phyloP scores from a whole-genome alignment of 2,888 invertebrate genomes.

The Thera britannica region DNA sequence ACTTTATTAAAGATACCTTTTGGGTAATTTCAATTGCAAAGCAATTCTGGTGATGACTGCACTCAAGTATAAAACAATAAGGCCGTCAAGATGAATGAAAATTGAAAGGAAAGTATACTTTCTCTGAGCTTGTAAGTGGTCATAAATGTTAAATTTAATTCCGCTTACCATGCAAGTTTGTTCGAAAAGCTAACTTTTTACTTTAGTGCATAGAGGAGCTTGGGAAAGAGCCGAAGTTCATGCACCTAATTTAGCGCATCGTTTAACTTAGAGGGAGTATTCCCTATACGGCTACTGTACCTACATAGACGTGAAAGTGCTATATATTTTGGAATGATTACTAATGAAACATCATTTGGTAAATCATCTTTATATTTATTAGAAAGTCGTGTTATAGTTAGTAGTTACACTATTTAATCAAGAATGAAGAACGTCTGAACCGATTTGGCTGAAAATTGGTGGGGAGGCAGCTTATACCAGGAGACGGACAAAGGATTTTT shows the following conservation, averaged over 20 bases:
- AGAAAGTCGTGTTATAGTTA: too few species aligned
- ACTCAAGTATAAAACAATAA: conserved; percentile 33
- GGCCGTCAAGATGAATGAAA: conserved; percentile 35
- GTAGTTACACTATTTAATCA: too few species aligned
- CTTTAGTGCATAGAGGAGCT: conserved; percentile 38
- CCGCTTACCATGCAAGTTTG: conserved; percentile 37
- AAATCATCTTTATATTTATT: too few species aligned
- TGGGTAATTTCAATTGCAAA: too few species aligned
- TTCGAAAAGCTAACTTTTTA: conserved; percentile 47
- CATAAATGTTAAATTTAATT: conserved; percentile 41
- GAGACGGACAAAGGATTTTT: too few species aligned
- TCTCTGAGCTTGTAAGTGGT: conserved; percentile 37
- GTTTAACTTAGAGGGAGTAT: conserved; percentile 8
- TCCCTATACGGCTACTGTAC: background rate
- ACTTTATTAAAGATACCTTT: too few species aligned
- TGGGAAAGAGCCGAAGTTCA: conserved; percentile 23
- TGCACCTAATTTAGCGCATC: conserved; percentile 28
- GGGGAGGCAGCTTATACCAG: too few species aligned
- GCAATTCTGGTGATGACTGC: background rate
- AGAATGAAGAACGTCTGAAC: too few species aligned
- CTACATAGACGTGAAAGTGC: too few species aligned
- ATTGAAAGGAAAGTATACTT: conserved; percentile 40
- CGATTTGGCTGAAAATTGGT: too few species aligned
- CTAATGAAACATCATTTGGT: too few species aligned
- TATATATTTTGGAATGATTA: too few species aligned